Conservation (phyloP, 2,888 invertebrate genomes). For the Miltochrista miniata region DNA sequence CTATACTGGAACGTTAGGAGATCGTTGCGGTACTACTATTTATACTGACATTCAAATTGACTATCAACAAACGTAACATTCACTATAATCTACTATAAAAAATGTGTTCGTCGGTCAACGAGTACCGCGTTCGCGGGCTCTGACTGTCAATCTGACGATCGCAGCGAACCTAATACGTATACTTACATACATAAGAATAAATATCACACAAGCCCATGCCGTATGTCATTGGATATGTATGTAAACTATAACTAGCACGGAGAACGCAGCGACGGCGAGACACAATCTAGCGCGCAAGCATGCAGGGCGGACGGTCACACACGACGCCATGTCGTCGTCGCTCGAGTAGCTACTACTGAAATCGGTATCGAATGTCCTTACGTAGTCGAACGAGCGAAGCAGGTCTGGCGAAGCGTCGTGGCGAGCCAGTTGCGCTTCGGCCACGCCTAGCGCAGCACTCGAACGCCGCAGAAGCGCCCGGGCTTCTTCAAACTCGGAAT, state of each 20-base stretch:
- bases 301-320: conserved; percentile 56
- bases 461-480: conserved; percentile 86
- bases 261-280: conserved; percentile 77
- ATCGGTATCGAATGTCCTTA: conserved; percentile 79
- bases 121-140: conserved; percentile 23
- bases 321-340: conserved; percentile 50
- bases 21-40: conserved; percentile 31
- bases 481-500: conserved; percentile 85
- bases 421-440: conserved; percentile 83
- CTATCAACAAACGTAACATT: conserved; percentile 30
- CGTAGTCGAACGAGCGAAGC: conserved; percentile 77
- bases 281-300: conserved; percentile 71
- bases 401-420: conserved; percentile 76
- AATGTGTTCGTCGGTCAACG: conserved; percentile 34
- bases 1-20: conserved; percentile 49
- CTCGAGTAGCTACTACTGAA: conserved; percentile 62
- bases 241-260: conserved; percentile 77
- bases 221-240: conserved; percentile 77
- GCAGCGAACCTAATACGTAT: conserved; percentile 63
- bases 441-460: conserved; percentile 83
- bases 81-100: conserved; percentile 32
- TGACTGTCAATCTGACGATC: conserved; percentile 62
- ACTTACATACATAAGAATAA: conserved; percentile 72
- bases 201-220: conserved; percentile 76
- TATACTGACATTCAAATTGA: conserved; percentile 16